phyloP scores from a whole-genome alignment of 2,113 vertebrate genomes.

The Lampris megalopsis region DNA sequence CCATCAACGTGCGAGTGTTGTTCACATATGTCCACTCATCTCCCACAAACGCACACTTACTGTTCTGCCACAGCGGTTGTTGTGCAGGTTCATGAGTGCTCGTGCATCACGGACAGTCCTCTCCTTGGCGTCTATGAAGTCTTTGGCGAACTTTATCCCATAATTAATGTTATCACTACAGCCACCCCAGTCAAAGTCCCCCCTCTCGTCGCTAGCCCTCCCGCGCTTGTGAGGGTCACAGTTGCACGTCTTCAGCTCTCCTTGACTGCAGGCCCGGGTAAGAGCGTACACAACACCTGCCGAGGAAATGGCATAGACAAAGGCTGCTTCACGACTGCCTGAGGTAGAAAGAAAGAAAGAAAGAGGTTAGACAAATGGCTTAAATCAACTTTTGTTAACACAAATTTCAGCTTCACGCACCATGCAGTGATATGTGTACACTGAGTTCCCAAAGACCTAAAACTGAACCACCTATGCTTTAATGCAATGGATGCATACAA shows the following conservation, averaged over 20 bases:
- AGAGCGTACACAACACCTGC: constrained; percentile 97
- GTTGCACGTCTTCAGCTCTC: constrained; percentile 92
- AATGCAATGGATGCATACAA: constrained; percentile 15
- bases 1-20: not conserved
- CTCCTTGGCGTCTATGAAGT: constrained; percentile 97
- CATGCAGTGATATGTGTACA: too few species aligned
- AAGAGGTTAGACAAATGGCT: too few species aligned
- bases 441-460: not conserved
- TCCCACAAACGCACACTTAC: constrained; percentile 80
- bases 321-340: constrained; percentile 97
- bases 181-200: constrained; percentile 97
- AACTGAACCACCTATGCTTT: constrained; percentile 2
- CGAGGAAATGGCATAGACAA: constrained; percentile 97
- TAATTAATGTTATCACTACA: constrained; percentile 99
- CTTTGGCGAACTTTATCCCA: constrained; percentile 94
- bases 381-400: too few species aligned
- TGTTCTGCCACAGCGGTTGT: constrained; percentile 96
- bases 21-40: not conserved
- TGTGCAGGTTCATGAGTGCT: constrained; percentile 97
- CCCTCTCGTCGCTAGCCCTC: constrained; percentile 86
- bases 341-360: constrained; percentile 9
- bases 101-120: constrained; percentile 94
- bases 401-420: too few species aligned
- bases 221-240: constrained; percentile 95
- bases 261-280: constrained; percentile 95